Base-by-base conservation (phyloP, 2,888 invertebrate species). In the Lottia scabra region DNA sequence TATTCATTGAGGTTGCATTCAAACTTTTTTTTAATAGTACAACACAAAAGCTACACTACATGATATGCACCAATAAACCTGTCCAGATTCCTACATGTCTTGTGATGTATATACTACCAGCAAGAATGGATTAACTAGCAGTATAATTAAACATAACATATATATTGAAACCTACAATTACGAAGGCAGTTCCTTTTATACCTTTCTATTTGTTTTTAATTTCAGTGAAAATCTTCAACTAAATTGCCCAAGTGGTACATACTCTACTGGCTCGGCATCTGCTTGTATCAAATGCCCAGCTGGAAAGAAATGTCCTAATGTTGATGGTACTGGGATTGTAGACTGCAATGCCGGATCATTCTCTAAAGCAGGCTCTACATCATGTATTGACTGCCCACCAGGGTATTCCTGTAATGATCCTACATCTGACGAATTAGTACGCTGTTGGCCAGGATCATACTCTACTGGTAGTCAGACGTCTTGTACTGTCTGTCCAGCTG, bases 281-380 rank as follows among this genome's bases (percentile, higher is more conserved):
- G 66, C 76, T 2, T 88, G 88, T 73, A 87, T 85, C 0, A 74
- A 75, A 63, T 88, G 88, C 76, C 78, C 77, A 4, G 83, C 87
- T 6, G 88, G 88, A 6, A 73, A 75, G 38, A 82, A 78, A 46
- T 88, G 87, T 72, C 87, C 87, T 1, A 84, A 83, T 62, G 65
- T 70, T 0, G 86, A 87, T 65, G 87, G 87, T 8, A 75, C 83
- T 0, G 85, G 83, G 8, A 86, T 82, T 27, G 78, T 73, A 2
- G 76, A 72, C 63, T 88, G 88, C 72, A 56, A 71, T 0, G 66
- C 81, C 1, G 88, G 88, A 10, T 81, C 80, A 23, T 88, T 83
- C 68, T 84, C 88, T 0, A 68, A 80, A 12, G 80, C 83, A 6
- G 84, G 86, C 26, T 72, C 81, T 0, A 77, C 77, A 2, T 70